Base-by-base conservation (phyloP, 2,797 vertebrate species). In the Typhlichthys subterraneus region DNA sequence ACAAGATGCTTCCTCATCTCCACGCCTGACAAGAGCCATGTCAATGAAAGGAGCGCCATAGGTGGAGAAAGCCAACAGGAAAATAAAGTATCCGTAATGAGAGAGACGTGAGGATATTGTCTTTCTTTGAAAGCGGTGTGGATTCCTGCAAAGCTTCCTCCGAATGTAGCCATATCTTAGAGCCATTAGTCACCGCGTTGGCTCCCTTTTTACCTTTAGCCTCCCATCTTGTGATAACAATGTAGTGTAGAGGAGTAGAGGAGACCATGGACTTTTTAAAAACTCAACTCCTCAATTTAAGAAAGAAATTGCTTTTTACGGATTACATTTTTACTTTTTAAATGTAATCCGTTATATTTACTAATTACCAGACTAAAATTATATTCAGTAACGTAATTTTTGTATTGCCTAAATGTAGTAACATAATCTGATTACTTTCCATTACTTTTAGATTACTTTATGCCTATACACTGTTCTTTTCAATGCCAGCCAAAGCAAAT, bases 1-100 rank as follows among this genome's bases (percentile, higher is more conserved):
- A 82, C 68, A 72, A 77, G 72, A 69, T 83, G 74, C 73, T 80
- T 77, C 68, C 76, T 75, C 73, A 64, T 61, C 73, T 33, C 69
- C 61, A 62, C 68, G 53, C 63, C 75, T 70, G 56, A 63, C 74
- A 63, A 68, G 72, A 73, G 42, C 59, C 53, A 66, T 80, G 71
- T 31, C 56, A 78, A 79, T 80, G 64, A 67, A 65, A 57, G 57
- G 59, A 15, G 11, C 66, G 59, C 58, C 52, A 66, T 60, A 71
- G 76, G 65, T 65, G 57, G 67, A 69, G 69, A 77, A 59, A 73
- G 70, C 79, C 76, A 83, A 83, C 75, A 73, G 59, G 48, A 65
- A 70, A 70, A 48, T 23, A 80, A 11, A 80, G 81, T 85, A 76
- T 50, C 75, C 78, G 75, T 76, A 17, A 79, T 77, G 79, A 61